These are phyloP conservation scores for Trichopoda pennipes DNA, from an alignment of 2,888 invertebrate genomes.

Conservation along the genomic window DNA sequence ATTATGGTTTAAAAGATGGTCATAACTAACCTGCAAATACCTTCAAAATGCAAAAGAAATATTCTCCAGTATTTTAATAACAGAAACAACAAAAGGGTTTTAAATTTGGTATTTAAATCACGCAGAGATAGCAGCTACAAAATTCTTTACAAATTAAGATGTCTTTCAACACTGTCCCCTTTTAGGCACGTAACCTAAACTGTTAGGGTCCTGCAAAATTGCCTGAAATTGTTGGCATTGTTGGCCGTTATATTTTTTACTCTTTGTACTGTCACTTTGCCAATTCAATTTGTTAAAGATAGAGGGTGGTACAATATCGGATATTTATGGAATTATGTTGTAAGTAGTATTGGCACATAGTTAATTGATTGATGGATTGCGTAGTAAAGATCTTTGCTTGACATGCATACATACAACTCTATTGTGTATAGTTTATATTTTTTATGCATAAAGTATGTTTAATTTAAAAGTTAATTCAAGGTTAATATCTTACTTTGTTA, in stretches of 20 bases:
- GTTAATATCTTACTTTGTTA: no score
- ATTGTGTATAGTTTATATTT: slow-evolving; percentile 17
- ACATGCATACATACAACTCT: slow-evolving; percentile 63
- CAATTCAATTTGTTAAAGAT: slow-evolving; percentile 56
- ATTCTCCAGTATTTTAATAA: not conserved
- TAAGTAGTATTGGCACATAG: slow-evolving; percentile 40
- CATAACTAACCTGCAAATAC: slow-evolving; percentile 16
- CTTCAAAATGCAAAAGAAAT: slow-evolving; percentile 8
- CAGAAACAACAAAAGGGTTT: slow-evolving; percentile 44
- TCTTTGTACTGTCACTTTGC: slow-evolving; percentile 25
- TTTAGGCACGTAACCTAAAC: slow-evolving; percentile 47
- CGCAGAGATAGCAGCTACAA: slow-evolving; percentile 49
- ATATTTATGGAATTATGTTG: slow-evolving; percentile 60
- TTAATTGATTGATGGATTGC: slow-evolving; percentile 69
- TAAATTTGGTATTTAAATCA: slow-evolving; percentile 63
- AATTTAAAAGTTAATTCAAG: not conserved
- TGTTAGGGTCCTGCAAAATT: slow-evolving; percentile 40
- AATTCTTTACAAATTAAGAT: slow-evolving; percentile 35
- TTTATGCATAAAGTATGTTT: not conserved
- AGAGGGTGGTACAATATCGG: slow-evolving; percentile 36
- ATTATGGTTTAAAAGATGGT: slow-evolving; percentile 37
- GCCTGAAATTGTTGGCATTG: slow-evolving; percentile 4
- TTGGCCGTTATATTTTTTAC: not conserved
- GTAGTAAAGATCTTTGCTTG: slow-evolving; percentile 62
- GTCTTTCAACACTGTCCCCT: slow-evolving; percentile 24